Evolutionary conservation across 2,113 vertebrate genomes (phyloP).

Genomic region (Callopanchax toddi): DNA sequence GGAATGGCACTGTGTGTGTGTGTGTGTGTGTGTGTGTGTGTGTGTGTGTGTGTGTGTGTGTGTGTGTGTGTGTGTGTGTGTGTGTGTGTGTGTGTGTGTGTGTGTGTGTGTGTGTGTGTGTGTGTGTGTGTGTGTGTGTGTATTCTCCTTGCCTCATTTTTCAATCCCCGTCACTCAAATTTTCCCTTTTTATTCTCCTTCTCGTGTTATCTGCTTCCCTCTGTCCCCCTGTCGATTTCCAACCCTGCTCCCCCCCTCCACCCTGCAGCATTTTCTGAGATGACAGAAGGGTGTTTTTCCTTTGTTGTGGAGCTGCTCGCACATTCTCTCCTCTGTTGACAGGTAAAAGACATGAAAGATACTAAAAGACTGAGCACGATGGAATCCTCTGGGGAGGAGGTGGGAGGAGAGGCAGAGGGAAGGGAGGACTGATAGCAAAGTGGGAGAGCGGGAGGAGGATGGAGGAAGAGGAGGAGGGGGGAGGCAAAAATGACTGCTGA

Average conservation of each 20-base stretch:
- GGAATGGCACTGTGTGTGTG: conserved; percentile 11
- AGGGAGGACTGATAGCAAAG: conserved; percentile 41
- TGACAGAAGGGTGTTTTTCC: conserved; percentile 74
- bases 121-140: conserved; percentile 25
- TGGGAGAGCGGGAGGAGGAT: conserved; percentile 1
- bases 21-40: too few relatives aligned
- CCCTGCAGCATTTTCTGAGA: conserved; percentile 69
- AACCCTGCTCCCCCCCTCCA: conserved; percentile 28
- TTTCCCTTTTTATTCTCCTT: conserved; percentile 48
- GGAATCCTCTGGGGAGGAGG: conserved; percentile 67
- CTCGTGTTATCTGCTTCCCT: conserved; percentile 50
- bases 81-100: too few relatives aligned
- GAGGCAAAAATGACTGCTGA: conserved; percentile 34
- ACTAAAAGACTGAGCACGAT: conserved; percentile 73
- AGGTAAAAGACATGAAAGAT: conserved; percentile 78
- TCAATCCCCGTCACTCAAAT: conserved; percentile 27
- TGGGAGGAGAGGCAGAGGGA: conserved; percentile 32
- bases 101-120: too few relatives aligned
- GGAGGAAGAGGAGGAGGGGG: background rate
- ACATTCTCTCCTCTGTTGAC: conserved; percentile 74
- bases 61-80: too few relatives aligned
- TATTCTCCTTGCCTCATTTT: conserved; percentile 31
- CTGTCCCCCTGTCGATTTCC: conserved; percentile 55
- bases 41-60: too few relatives aligned
- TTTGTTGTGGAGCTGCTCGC: conserved; percentile 71